phyloP scores from a whole-genome alignment of 2,113 vertebrate genomes.

The Desmodus rotundus region DNA sequence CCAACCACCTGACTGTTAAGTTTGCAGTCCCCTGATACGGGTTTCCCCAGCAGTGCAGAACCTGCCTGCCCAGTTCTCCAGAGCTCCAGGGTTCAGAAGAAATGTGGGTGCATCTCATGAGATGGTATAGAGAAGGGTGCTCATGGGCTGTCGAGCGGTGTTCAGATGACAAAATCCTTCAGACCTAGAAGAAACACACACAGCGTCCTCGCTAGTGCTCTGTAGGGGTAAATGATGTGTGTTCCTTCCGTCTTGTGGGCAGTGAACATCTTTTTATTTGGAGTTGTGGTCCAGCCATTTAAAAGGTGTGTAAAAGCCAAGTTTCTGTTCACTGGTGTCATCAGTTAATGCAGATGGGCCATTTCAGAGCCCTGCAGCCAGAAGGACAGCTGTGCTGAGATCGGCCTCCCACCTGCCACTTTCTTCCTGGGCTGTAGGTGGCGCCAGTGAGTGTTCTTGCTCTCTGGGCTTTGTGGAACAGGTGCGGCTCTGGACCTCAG shows the following conservation, averaged over 20 bases:
- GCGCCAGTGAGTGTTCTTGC: background rate
- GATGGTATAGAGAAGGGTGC: background rate
- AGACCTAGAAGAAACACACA: background rate
- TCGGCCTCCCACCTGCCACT: background rate
- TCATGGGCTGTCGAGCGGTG: accelerated
- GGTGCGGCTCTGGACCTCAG: background rate
- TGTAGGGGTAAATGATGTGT: background rate
- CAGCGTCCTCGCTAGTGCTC: background rate
- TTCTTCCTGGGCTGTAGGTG: constrained; percentile 28
- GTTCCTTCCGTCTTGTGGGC: background rate
- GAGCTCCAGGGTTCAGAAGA: background rate
- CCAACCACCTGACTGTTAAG: background rate
- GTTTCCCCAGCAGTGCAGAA: background rate
- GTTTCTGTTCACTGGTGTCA: background rate
- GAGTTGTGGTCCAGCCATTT: background rate
- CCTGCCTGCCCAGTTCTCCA: background rate
- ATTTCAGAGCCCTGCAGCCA: background rate
- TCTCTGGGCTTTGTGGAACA: accelerated
- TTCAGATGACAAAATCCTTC: background rate
- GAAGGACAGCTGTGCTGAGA: too few species aligned
- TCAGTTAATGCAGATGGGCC: background rate
- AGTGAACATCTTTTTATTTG: background rate
- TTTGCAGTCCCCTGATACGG: background rate
- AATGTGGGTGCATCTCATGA: background rate
- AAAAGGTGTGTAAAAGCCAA: background rate